A percentile compares a stretch with the other conserved stretches of the same genome.
Conservation (phyloP, 2,797 vertebrate genomes). For the Paguma larvata region DNA sequence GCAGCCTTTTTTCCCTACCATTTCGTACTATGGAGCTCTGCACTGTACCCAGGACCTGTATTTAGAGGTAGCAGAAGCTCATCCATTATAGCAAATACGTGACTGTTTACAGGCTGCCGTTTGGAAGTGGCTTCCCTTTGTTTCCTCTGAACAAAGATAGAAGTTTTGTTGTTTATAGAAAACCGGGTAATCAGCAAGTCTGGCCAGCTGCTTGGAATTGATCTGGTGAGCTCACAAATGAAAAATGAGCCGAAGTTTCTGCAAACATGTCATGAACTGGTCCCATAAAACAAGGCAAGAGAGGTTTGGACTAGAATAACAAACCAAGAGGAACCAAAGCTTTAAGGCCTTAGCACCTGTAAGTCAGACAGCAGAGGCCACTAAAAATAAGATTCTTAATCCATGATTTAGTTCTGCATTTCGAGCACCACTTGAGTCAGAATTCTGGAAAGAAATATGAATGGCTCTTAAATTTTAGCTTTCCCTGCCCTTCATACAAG, state of each 20-base stretch:
- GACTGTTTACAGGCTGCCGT: background rate
- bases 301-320: background rate
- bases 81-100: background rate
- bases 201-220: background rate
- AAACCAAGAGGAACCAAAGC: background rate
- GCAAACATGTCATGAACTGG: background rate
- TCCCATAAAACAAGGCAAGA: background rate
- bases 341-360: background rate
- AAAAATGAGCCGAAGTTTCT: slow-evolving; percentile 34
- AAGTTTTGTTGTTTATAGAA: slow-evolving; percentile 3
- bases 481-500: background rate
- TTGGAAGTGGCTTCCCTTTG: background rate
- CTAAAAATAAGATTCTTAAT: slow-evolving; percentile 6
- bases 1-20: background rate
- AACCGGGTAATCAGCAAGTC: background rate
- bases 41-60: background rate
- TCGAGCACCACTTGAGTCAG: slow-evolving; percentile 54
- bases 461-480: slow-evolving; percentile 14
- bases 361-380: background rate
- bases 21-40: background rate
- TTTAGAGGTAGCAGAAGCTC: background rate
- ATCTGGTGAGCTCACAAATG: background rate
- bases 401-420: slow-evolving; percentile 15
- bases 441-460: slow-evolving; percentile 40
- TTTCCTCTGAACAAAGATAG: background rate